A percentile compares a stretch with the other conserved stretches of the same genome.
These are phyloP conservation scores for Agriopis aurantiaria DNA, from an alignment of 2,888 invertebrate species.

Conservation along the genomic window DNA sequence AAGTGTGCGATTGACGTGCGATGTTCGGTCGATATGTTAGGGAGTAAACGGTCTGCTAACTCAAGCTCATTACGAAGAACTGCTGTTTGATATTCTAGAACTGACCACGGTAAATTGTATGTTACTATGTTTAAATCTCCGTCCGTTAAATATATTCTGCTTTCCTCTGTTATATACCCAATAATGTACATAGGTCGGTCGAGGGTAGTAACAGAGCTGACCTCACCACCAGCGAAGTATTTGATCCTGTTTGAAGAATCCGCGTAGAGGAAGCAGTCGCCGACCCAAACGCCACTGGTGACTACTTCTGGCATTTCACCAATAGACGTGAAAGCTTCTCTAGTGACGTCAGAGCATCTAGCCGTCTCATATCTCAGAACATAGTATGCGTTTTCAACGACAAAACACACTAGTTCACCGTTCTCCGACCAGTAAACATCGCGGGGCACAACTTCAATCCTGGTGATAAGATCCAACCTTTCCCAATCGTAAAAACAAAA, in stretches of 20 bases:
- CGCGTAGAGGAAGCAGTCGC: slow-evolving; percentile 20
- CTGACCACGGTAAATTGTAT: slow-evolving; percentile 1
- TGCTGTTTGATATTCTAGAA: slow-evolving; percentile 11
- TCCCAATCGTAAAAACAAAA: slow-evolving; percentile 26
- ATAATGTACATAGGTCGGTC: slow-evolving; percentile 12
- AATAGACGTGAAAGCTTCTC: slow-evolving; percentile 2
- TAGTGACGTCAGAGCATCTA: background rate
- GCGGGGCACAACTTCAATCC: background rate
- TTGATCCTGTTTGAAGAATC: slow-evolving; percentile 8
- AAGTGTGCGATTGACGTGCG: slow-evolving; percentile 14
- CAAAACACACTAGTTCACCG: slow-evolving; percentile 12
- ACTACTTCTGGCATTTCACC: background rate
- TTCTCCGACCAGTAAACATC: slow-evolving; percentile 20
- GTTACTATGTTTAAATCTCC: slow-evolving; percentile 12
- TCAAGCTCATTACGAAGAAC: slow-evolving; percentile 1
- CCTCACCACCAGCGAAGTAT: slow-evolving; percentile 11
- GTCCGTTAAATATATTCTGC: slow-evolving; percentile 16
- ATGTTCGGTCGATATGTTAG: background rate
- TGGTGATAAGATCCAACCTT: slow-evolving; percentile 1
- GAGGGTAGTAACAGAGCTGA: background rate
- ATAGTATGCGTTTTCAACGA: background rate
- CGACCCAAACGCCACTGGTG: slow-evolving; percentile 18
- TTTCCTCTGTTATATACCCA: slow-evolving; percentile 14
- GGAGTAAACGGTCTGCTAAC: slow-evolving; percentile 5
- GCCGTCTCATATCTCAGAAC: slow-evolving; percentile 7